Evolutionary conservation across 2,797 vertebrate genomes (phyloP).

Genomic region (Chelonia mydas): DNA sequence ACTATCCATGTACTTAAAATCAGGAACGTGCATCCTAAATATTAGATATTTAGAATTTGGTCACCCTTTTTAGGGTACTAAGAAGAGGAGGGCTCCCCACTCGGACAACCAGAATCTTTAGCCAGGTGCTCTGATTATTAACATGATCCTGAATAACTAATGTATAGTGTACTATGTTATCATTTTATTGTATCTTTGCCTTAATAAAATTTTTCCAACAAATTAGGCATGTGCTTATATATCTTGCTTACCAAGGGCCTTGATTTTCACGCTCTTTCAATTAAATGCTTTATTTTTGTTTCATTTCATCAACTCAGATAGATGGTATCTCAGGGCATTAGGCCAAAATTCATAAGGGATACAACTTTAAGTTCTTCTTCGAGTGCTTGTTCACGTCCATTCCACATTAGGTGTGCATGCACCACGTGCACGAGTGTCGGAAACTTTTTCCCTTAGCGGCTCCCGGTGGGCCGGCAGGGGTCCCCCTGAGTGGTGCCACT

Average conservation of each 20-base stretch:
- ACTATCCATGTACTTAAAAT: slow-evolving; percentile 21
- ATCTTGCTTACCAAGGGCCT: background rate
- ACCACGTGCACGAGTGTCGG: too few species aligned
- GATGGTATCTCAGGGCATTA: background rate
- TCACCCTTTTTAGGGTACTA: background rate
- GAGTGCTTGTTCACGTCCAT: too few species aligned
- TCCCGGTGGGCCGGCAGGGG: too few species aligned
- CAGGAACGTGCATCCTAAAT: background rate
- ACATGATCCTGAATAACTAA: background rate
- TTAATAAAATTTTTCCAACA: background rate
- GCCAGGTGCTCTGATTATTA: background rate
- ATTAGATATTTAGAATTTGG: background rate
- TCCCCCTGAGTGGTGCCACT: too few species aligned
- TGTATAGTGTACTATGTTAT: background rate
- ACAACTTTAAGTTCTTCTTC: background rate
- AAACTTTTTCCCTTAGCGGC: too few species aligned
- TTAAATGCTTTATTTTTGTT: slow-evolving; percentile 3
- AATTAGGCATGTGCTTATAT: background rate
- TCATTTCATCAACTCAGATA: slow-evolving; percentile 16
- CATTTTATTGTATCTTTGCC: background rate
- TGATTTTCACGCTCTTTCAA: background rate
- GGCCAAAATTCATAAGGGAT: background rate
- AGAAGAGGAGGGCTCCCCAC: background rate
- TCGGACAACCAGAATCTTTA: background rate
- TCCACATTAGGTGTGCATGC: too few species aligned